These are phyloP conservation scores for Xiphophorus couchianus DNA, from an alignment of 2,113 vertebrate genomes.

Conservation along the genomic window DNA sequence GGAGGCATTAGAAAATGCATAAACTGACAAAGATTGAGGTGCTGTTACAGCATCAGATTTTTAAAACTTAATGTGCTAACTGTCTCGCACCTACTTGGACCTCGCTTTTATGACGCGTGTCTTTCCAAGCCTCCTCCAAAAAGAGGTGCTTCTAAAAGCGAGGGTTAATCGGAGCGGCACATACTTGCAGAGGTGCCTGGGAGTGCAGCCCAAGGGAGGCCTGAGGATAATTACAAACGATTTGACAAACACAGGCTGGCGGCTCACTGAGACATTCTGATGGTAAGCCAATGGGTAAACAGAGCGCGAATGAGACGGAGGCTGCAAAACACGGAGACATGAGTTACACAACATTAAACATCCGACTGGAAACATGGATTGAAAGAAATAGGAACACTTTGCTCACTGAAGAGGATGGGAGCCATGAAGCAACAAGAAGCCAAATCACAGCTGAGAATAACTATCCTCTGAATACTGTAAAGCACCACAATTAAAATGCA, in stretches of 20 bases:
- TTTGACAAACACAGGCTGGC: conserved; percentile 66
- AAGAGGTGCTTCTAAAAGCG: conserved; percentile 17
- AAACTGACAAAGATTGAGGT: background rate
- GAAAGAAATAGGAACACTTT: conserved; percentile 22
- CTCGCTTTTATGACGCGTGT: conserved; percentile 12
- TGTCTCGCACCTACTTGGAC: conserved; percentile 7
- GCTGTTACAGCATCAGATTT: conserved; percentile 7
- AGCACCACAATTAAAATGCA: conserved; percentile 1
- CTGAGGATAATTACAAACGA: conserved; percentile 75
- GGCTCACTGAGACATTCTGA: conserved; percentile 46
- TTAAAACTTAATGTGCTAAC: background rate
- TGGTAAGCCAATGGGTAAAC: conserved; percentile 61
- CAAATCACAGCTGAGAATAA: background rate
- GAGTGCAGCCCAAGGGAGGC: conserved; percentile 63
- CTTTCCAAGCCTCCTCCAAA: conserved; percentile 19
- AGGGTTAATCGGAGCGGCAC: conserved; percentile 40
- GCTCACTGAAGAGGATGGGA: conserved; percentile 27
- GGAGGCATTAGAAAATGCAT: background rate
- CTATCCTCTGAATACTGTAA: conserved; percentile 4
- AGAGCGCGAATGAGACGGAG: conserved; percentile 34
- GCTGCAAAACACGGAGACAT: conserved; percentile 21
- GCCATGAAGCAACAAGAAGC: background rate
- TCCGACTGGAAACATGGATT: conserved; percentile 28
- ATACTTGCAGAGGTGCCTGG: conserved; percentile 55
- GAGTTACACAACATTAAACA: conserved; percentile 46